Evolutionary conservation across 2,797 vertebrate genomes (phyloP).

Genomic region (Acipenser ruthenus): DNA sequence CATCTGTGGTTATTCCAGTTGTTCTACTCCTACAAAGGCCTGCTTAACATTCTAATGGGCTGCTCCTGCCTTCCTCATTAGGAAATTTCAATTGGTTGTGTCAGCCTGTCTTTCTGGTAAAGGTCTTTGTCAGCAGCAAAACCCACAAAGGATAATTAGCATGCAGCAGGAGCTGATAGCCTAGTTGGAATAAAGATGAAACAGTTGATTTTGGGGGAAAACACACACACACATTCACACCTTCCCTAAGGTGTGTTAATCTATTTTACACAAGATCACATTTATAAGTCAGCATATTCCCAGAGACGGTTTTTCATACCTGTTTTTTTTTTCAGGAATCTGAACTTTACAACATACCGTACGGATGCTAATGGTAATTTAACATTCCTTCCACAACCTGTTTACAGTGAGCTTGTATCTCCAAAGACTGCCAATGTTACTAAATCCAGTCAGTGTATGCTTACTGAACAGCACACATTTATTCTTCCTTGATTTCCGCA

Average conservation of each 20-base stretch:
- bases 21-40: conserved; percentile 30
- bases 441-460: too few species aligned
- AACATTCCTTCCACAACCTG: too few species aligned
- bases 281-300: conserved; percentile 1
- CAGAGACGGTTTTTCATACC: neutral
- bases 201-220: conserved; percentile 1
- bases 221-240: neutral
- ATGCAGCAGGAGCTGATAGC: conserved; percentile 37
- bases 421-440: too few species aligned
- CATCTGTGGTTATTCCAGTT: conserved; percentile 33
- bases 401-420: too few species aligned
- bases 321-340: too few species aligned
- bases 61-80: conserved; percentile 41
- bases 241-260: conserved; percentile 2
- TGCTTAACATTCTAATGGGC: conserved; percentile 43
- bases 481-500: too few species aligned
- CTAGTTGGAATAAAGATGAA: conserved; percentile 5
- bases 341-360: too few species aligned
- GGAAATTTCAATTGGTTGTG: conserved; percentile 44
- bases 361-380: too few species aligned
- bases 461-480: too few species aligned
- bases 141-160: conserved; percentile 47
- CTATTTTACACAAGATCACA: neutral
- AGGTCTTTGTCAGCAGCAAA: conserved; percentile 49
- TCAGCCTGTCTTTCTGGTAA: conserved; percentile 43